Conservation (phyloP, 1,140 invertebrate genomes). For the Drosophila neocordata region DNA sequence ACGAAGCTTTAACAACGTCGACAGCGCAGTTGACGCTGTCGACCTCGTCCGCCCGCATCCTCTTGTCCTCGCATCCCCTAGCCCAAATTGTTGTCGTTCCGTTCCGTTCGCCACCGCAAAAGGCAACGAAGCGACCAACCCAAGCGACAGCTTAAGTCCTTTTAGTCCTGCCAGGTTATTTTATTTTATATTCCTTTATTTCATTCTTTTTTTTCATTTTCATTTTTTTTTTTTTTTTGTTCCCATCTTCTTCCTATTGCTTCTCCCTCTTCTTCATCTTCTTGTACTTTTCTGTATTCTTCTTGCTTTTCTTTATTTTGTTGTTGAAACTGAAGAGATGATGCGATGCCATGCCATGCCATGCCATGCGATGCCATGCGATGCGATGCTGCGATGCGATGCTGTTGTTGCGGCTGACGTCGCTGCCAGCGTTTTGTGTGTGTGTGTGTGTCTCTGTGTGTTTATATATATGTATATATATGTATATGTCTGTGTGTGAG, state of each 20-base stretch:
- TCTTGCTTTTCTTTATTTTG: slow-evolving; percentile 2
- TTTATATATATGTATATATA: slow-evolving; percentile 17
- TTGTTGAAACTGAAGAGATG: slow-evolving; percentile 18
- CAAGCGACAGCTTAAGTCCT: slow-evolving; percentile 21
- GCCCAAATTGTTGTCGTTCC: not conserved
- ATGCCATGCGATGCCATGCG: not conserved
- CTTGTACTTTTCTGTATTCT: slow-evolving; percentile 22
- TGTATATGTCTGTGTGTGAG: slow-evolving; percentile 27
- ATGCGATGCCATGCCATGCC: slow-evolving; percentile 5
- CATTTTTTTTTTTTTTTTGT: slow-evolving; percentile 19
- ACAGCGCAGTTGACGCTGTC: slow-evolving; percentile 3
- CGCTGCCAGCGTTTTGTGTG: slow-evolving; percentile 19
- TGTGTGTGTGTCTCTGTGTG: slow-evolving; percentile 19
- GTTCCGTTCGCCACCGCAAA: slow-evolving; percentile 17
- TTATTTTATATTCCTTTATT: slow-evolving; percentile 15
- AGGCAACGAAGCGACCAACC: slow-evolving; percentile 19
- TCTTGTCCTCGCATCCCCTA: too few species aligned
- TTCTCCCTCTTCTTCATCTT: not conserved
- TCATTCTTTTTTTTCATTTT: slow-evolving; percentile 16
- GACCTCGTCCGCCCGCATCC: not conserved
- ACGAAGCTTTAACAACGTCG: slow-evolving; percentile 36
- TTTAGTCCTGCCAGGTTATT: slow-evolving; percentile 22
- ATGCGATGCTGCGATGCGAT: slow-evolving; percentile 42
- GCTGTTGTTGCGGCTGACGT: slow-evolving; percentile 34
- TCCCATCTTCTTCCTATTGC: not conserved